A percentile compares a stretch with the other conserved stretches of the same genome.
Conservation (phyloP, 2,888 invertebrate genomes). For the Prosopocoilus inquinatus region DNA sequence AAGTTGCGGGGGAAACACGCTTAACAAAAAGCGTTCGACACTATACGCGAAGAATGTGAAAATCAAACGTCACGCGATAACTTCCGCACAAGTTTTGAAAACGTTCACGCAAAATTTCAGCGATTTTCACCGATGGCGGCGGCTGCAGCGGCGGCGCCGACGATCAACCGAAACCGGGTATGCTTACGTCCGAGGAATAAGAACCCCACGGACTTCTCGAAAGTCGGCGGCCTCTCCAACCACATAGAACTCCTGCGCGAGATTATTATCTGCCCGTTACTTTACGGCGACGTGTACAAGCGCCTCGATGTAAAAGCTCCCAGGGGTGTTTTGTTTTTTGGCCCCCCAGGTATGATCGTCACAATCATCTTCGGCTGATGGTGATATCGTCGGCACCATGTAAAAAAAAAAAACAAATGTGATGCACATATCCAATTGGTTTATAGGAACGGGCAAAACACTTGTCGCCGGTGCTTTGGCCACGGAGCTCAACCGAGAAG, state of each 20-base stretch:
- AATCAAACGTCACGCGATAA: no score
- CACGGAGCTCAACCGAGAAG: slow-evolving; percentile 43
- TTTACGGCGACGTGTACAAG: slow-evolving; percentile 43
- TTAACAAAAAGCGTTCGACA: no score
- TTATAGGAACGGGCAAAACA: slow-evolving; percentile 47
- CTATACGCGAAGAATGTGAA: no score
- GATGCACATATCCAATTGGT: not conserved
- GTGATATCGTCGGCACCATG: no score
- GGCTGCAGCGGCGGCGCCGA: slow-evolving; percentile 5
- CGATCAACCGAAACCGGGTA: slow-evolving; percentile 19
- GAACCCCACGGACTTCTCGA: slow-evolving; percentile 40
- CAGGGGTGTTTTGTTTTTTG: slow-evolving; percentile 46
- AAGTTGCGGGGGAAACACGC: no score
- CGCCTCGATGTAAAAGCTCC: slow-evolving; percentile 47
- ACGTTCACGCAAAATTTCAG: no score
- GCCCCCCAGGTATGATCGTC: slow-evolving; percentile 40
- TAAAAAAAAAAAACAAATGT: not conserved
- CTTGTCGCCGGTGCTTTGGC: slow-evolving; percentile 47
- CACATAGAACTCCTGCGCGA: slow-evolving; percentile 44
- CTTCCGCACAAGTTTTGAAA: no score
- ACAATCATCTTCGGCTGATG: not conserved
- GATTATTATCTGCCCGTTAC: slow-evolving; percentile 44
- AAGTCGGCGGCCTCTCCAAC: slow-evolving; percentile 43
- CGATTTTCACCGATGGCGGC: no score
- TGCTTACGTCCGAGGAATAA: slow-evolving; percentile 8